Evolutionary conservation across 2,113 vertebrate species (phyloP).

Genomic region (Parotia lawesii): DNA sequence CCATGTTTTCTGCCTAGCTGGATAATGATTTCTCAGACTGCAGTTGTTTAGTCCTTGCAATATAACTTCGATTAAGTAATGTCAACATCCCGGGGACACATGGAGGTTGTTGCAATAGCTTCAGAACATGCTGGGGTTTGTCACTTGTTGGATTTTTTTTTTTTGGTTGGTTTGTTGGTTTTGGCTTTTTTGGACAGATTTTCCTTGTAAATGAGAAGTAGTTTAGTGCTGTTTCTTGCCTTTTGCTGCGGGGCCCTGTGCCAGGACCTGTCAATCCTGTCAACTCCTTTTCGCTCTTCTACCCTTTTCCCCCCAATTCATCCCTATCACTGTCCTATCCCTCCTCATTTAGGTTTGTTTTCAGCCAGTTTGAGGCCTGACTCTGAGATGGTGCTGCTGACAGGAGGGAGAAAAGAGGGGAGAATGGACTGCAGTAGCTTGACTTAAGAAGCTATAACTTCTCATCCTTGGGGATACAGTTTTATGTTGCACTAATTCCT

Average conservation of each 20-base stretch:
- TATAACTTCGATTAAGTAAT: background rate
- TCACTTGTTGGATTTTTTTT: background rate
- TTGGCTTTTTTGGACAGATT: background rate
- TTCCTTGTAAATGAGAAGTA: background rate
- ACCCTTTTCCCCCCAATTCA: accelerated
- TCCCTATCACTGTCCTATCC: background rate
- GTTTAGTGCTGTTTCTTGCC: background rate
- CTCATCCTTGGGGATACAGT: background rate
- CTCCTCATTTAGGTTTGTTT: background rate
- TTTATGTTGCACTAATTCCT: background rate
- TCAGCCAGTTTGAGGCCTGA: background rate
- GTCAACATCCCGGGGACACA: accelerated
- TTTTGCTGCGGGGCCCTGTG: background rate
- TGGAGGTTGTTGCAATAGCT: background rate
- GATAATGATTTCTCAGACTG: background rate
- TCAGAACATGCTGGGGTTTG: background rate
- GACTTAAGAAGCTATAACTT: background rate
- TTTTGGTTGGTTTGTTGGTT: background rate
- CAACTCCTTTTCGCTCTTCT: background rate
- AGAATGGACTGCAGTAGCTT: background rate
- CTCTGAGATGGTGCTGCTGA: background rate
- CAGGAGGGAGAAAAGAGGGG: background rate
- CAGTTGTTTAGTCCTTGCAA: background rate
- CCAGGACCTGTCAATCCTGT: background rate
- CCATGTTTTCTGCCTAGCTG: background rate